Conservation (phyloP, 2,797 vertebrate genomes). For the Chelmon rostratus region DNA sequence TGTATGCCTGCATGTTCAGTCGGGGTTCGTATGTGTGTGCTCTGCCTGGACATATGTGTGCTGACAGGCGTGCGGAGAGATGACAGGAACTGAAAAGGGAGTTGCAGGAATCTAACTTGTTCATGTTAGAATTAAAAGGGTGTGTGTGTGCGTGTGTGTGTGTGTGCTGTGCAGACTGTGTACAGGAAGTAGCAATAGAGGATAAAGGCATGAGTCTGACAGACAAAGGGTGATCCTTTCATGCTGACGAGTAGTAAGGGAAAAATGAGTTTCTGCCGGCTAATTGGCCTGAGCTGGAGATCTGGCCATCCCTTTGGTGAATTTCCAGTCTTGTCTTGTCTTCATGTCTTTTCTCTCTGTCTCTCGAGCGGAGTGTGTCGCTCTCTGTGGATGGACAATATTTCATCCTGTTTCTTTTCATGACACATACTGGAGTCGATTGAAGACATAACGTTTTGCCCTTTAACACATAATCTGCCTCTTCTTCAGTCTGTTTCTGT, state of each 20-base stretch:
- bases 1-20: slow-evolving; percentile 30
- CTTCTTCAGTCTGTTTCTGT: slow-evolving; percentile 38
- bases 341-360: slow-evolving; percentile 63
- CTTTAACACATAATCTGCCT: slow-evolving; percentile 57
- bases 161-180: slow-evolving; percentile 34
- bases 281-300: slow-evolving; percentile 82
- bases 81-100: slow-evolving; percentile 71
- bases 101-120: slow-evolving; percentile 67
- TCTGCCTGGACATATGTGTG: slow-evolving; percentile 52
- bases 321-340: slow-evolving; percentile 71
- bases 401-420: slow-evolving; percentile 64
- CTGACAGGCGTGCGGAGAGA: slow-evolving; percentile 71
- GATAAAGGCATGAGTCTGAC: slow-evolving; percentile 73
- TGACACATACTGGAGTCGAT: slow-evolving; percentile 61
- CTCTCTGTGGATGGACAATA: slow-evolving; percentile 60
- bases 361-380: slow-evolving; percentile 61
- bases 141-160: slow-evolving; percentile 13
- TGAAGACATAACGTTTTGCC: slow-evolving; percentile 65
- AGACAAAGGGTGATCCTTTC: slow-evolving; percentile 80
- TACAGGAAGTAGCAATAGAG: slow-evolving; percentile 61
- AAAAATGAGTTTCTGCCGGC: slow-evolving; percentile 64
- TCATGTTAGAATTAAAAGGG: slow-evolving; percentile 68
- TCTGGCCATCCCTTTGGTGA: slow-evolving; percentile 77
- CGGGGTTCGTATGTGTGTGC: slow-evolving; percentile 3
- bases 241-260: slow-evolving; percentile 71